These are phyloP conservation scores for Vulpes lagopus DNA, from an alignment of 2,113 vertebrate genomes.

Conservation along the genomic window DNA sequence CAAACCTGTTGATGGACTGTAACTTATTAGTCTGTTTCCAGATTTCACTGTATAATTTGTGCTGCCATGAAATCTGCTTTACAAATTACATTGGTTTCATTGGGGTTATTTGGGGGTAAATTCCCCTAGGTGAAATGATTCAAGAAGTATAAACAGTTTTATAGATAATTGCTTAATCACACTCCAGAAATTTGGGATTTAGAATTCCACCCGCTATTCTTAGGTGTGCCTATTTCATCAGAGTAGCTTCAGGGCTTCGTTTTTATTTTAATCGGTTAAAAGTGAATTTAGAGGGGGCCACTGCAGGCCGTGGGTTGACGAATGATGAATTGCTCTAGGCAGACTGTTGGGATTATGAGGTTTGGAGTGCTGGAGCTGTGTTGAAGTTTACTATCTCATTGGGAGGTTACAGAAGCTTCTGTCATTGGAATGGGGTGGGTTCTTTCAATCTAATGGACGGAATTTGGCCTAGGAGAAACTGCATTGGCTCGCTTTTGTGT, in stretches of 20 bases:
- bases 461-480: not conserved
- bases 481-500: not conserved
- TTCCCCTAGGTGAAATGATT: not conserved
- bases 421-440: not conserved
- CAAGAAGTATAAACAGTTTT: not conserved
- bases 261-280: constrained; percentile 31
- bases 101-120: not conserved
- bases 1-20: not conserved
- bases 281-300: not conserved
- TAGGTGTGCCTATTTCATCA: not conserved
- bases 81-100: constrained; percentile 19
- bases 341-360: not conserved
- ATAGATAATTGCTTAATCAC: not conserved
- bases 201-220: not conserved
- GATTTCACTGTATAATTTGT: not conserved
- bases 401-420: not conserved
- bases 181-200: constrained; percentile 5
- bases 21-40: not conserved
- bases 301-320: not conserved
- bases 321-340: not conserved
- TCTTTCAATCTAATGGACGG: not conserved
- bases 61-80: not conserved
- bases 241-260: not conserved
- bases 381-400: not conserved
- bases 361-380: not conserved